Evolutionary conservation across 37 sponge, comb jelly and placozoan genomes (phyloP).

Genomic region (Eunapius fragilis): DNA sequence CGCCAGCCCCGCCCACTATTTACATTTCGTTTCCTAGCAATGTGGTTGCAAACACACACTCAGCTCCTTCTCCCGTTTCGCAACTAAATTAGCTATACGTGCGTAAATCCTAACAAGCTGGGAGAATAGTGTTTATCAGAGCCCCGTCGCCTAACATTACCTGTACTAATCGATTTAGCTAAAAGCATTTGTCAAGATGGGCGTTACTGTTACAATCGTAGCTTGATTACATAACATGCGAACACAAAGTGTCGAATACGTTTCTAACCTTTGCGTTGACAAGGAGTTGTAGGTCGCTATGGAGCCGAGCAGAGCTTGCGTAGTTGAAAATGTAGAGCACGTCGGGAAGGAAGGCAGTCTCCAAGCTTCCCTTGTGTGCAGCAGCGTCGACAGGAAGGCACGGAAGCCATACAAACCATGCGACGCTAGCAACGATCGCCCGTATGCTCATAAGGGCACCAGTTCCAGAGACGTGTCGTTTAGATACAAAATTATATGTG

Average conservation of each 20-base stretch:
- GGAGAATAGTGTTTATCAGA: no score
- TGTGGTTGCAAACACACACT: not conserved
- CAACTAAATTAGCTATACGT: no score
- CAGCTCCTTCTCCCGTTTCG: no score
- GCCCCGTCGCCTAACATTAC: no score
- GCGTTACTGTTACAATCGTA: no score
- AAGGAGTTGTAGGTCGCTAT: not conserved
- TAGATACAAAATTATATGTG: no score
- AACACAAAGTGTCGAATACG: no score
- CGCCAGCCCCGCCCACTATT: not conserved
- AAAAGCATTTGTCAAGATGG: no score
- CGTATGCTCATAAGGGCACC: not conserved
- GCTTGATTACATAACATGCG: no score
- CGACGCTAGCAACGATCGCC: not conserved
- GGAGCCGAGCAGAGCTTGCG: not conserved
- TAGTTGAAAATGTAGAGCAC: not conserved
- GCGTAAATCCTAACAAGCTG: no score
- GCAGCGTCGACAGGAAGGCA: not conserved
- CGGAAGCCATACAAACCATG: not conserved
- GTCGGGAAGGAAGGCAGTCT: not conserved
- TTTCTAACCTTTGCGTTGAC: not conserved
- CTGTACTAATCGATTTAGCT: no score
- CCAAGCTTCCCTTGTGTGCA: not conserved
- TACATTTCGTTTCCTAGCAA: not conserved
- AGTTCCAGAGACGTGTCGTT: not conserved